Conservation (phyloP, 2,113 vertebrate species). For the Capra hircus region DNA sequence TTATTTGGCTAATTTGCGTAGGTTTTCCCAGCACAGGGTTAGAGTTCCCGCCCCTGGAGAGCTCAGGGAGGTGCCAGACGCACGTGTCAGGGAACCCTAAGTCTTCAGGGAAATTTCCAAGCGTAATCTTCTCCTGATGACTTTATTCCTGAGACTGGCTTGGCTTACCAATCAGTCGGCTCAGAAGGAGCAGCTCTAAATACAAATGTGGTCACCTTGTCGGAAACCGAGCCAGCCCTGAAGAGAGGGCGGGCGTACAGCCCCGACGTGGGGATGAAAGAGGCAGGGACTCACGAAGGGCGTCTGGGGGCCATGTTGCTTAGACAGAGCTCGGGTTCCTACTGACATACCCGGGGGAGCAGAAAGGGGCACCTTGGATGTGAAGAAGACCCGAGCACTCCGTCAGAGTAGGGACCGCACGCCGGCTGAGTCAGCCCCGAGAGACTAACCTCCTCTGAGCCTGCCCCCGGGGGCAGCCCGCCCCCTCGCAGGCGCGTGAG, state of each 20-base stretch:
- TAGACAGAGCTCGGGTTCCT: neutral
- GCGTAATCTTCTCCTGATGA: constrained; percentile 5
- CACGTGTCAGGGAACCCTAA: neutral
- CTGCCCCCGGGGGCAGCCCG: rapidly evolving
- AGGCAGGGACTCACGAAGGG: rapidly evolving
- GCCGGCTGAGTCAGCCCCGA: rapidly evolving
- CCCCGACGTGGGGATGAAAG: rapidly evolving
- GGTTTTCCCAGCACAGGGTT: rapidly evolving
- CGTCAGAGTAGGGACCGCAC: rapidly evolving
- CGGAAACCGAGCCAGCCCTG: rapidly evolving
- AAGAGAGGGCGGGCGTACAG: rapidly evolving
- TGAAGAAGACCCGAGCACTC: rapidly evolving
- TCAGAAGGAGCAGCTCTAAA: neutral
- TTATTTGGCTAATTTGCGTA: neutral
- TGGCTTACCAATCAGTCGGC: neutral
- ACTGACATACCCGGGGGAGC: rapidly evolving
- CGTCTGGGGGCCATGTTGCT: rapidly evolving
- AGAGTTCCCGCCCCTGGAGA: neutral
- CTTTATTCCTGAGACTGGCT: neutral
- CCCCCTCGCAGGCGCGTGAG: neutral
- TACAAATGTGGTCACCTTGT: rapidly evolving
- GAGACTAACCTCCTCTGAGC: rapidly evolving
- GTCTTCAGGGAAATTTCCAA: neutral
- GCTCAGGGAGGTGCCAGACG: neutral
- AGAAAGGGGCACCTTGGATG: rapidly evolving